Evolutionary conservation across 2,888 invertebrate genomes (phyloP).

Genomic region (Aproaerema taeniolella): DNA sequence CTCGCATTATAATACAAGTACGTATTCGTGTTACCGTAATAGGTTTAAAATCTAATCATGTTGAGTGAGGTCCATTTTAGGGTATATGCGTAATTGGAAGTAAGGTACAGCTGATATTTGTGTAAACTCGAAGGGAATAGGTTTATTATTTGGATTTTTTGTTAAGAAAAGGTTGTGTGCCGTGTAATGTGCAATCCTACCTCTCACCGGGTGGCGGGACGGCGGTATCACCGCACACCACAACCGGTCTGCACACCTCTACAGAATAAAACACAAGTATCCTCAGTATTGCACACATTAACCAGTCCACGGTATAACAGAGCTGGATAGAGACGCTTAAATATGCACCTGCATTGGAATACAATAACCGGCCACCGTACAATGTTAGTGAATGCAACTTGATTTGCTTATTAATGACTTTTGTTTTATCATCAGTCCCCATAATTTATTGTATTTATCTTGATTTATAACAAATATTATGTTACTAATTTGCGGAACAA

Average conservation of each 20-base stretch:
- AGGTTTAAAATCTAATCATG: background rate
- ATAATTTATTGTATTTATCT: too few relatives aligned
- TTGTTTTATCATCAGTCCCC: too few relatives aligned
- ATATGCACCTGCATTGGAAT: constrained; percentile 9
- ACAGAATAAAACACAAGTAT: constrained; percentile 2
- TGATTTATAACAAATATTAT: too few relatives aligned
- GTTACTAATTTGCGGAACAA: too few relatives aligned
- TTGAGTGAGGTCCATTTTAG: background rate
- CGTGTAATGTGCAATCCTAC: constrained; percentile 15
- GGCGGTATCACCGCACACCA: constrained; percentile 44
- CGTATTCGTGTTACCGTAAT: constrained; percentile 1
- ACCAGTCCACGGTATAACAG: background rate
- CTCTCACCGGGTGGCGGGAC: constrained; percentile 23
- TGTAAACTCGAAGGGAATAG: too few relatives aligned
- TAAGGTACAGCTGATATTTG: background rate
- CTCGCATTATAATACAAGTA: background rate
- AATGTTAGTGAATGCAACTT: constrained; percentile 8
- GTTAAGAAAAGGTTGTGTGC: constrained; percentile 3
- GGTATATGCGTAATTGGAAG: background rate
- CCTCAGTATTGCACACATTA: constrained; percentile 4
- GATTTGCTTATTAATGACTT: constrained; percentile 9
- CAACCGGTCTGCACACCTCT: constrained; percentile 37
- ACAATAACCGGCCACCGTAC: constrained; percentile 11
- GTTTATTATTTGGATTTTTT: too few relatives aligned
- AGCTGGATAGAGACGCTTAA: constrained; percentile 5